These are phyloP conservation scores for Caenorhabditis macrosperma DNA, from an alignment of 2,888 invertebrate genomes.

Conservation along the genomic window DNA sequence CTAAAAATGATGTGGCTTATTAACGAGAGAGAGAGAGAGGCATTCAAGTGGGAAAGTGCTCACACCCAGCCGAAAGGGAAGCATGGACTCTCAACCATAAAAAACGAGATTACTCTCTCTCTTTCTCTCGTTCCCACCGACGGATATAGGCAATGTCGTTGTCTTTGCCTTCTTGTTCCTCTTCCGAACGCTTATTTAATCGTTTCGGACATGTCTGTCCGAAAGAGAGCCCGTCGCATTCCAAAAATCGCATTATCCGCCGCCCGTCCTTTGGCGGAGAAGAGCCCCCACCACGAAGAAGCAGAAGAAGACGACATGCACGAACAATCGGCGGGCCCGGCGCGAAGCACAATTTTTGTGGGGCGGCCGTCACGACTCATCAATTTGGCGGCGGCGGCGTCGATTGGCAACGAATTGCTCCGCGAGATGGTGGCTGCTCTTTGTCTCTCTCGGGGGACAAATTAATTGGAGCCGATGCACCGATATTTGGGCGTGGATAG, in stretches of 20 bases:
- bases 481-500: constrained; percentile 6
- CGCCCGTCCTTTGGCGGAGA: constrained; percentile 24
- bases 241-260: constrained; percentile 53
- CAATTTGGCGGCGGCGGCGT: constrained; percentile 39
- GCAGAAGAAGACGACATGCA: neutral
- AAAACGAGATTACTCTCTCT: constrained; percentile 10
- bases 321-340: constrained; percentile 18
- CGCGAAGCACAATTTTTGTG: constrained; percentile 20
- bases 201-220: constrained; percentile 33
- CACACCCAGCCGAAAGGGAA: neutral
- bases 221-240: constrained; percentile 7
- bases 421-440: neutral
- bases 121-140: neutral
- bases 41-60: constrained; percentile 7
- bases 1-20: constrained; percentile 17
- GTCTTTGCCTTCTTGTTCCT: no score
- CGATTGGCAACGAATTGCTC: constrained; percentile 35
- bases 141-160: neutral
- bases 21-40: neutral
- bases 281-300: no score
- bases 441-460: constrained; percentile 48
- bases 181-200: constrained; percentile 37
- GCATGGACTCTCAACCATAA: constrained; percentile 2
- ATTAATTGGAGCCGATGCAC: constrained; percentile 40
- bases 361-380: constrained; percentile 42